Evolutionary conservation across 2,113 vertebrate genomes (phyloP), one percentile per base, ranked within the genome.

Genomic region (Syngnathus floridae): DNA sequence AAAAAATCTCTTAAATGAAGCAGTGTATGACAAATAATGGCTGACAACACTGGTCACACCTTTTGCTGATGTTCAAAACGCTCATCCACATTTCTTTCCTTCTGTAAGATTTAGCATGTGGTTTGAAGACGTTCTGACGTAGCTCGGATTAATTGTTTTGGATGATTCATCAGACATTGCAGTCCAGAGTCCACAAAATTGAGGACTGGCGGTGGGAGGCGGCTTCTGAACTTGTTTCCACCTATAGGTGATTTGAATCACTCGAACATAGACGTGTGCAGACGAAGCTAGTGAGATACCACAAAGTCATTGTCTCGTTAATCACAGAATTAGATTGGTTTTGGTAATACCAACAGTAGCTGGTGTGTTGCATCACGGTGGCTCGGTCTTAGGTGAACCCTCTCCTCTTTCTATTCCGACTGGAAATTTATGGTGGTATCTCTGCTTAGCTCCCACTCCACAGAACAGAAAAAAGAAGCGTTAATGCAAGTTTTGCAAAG

Each of bases 61-160:
- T 90, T 86, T 81, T 82, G 77, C 78, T 78, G 84, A 87, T 89
- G 83, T 74, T 86, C 84, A 85, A 86, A 84, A 84, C 71, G 80
- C 86, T 87, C 78, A 74, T 61, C 74, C 62, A 74, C 82, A 77
- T 78, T 79, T 83, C 76, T 75, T 84, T 76, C 71, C 74, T 80
- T 79, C 86, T 84, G 86, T 84, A 75, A 87, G 86, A 87, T 86
- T 86, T 80, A 78, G 75, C 79, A 80, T 81, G 76, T 85, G 75
- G 72, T 88, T 84, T 89, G 85, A 82, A 88, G 87, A 87, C 82
- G 79, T 79, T 70, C 75, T 82, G 86, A 87, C 84, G 87, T 88
- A 89, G 86, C 84, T 80, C 88, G 90, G 88, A 90, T 90, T 91
- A 87, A 90, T 91, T 91, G 90, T 90, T 91, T 87, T 74, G 83